Base-by-base conservation (phyloP, 2,113 vertebrate species). In the Salminus brasiliensis region DNA sequence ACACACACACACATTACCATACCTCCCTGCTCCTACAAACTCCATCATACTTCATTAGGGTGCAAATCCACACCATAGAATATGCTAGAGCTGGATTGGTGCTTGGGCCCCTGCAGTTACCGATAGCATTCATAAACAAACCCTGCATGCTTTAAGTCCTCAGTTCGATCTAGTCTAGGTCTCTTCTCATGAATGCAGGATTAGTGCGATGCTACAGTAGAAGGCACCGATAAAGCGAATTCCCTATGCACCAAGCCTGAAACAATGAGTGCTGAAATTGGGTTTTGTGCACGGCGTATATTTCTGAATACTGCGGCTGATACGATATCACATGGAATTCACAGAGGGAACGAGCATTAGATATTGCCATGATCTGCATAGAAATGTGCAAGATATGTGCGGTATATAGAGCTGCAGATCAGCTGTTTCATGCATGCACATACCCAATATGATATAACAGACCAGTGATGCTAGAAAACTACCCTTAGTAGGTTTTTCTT, bases 31-130 rank as follows among this genome's bases (percentile, higher is more conserved):
- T 21, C 47, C 18, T 5, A 3, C 2, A 39, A 39, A 30, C 27
- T 25, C 57, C 52, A 6, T 30, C 36, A 57, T 23, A 9, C 67
- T 80, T 85, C 72, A 75, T 75, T 78, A 75, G 60, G 68, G 39
- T 81, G 66, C 36, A 81, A 78, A 84, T 80, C 59, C 49, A 7
- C 55, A n/a, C 45, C 76, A 45, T 47, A 72, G 67, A 72, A 67
- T 55, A 76, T 65, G 66, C 27, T 32, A 74, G 43, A 43, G 62
- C 53, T 32, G 34, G n/a, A 49, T 41, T 10, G 29, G 60, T 45
- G 36, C 5, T 32, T 30, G 16, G 55, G 65, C 25, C 63, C 18
- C 23, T 49, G 53, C 41, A 70, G 49, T 69, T 78, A 16, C 68
- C n/a, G 41, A 23, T 6, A 32, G 62, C 23, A 30, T 29, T 66